phyloP scores from a whole-genome alignment of 2,797 vertebrate species.

The Poeciliopsis gracilis region DNA sequence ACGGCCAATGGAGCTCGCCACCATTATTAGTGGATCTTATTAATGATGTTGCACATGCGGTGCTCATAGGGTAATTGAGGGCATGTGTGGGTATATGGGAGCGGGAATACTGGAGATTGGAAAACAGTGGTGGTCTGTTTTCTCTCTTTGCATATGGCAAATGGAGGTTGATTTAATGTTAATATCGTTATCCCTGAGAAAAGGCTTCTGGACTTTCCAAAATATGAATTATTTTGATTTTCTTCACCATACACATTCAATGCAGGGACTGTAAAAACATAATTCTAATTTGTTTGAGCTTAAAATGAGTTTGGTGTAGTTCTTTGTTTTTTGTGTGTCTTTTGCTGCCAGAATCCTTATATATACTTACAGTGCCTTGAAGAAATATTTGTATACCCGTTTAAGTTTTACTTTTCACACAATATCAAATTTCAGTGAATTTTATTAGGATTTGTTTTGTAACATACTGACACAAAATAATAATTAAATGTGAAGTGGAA shows the following conservation, averaged over 20 bases:
- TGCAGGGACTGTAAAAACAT: neutral
- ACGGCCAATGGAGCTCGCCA: conserved; percentile 86
- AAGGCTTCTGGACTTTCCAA: neutral
- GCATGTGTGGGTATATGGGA: conserved; percentile 74
- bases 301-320: neutral
- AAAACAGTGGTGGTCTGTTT: conserved; percentile 51
- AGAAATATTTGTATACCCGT: neutral
- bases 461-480: too few species aligned
- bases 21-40: conserved; percentile 94
- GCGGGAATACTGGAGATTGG: conserved; percentile 62
- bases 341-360: neutral
- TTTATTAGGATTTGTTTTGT: neutral
- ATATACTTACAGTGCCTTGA: neutral
- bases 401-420: neutral
- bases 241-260: neutral
- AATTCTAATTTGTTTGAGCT: neutral
- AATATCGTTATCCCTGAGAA: conserved; percentile 22
- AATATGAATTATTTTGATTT: neutral
- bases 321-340: neutral
- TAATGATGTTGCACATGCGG: conserved; percentile 86
- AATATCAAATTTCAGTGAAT: neutral
- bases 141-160: conserved; percentile 50
- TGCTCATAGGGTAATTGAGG: conserved; percentile 78
- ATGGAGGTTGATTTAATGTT: conserved; percentile 47
- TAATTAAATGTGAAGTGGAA: neutral